Conservation (phyloP, 2,113 vertebrate species). For the Rallus limicola region DNA sequence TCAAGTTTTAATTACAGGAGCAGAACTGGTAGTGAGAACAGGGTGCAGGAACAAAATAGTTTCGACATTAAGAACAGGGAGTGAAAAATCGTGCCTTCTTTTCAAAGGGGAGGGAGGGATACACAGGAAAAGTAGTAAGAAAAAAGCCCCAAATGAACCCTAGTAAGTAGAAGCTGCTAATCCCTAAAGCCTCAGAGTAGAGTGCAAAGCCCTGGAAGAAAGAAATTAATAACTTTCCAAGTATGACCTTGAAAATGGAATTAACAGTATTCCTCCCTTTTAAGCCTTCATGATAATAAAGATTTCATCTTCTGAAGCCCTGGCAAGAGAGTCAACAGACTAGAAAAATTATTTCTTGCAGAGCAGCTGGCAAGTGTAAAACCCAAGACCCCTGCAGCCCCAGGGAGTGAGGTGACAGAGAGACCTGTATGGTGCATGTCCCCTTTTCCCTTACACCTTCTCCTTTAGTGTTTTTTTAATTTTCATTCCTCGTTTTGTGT, state of each 20-base stretch:
- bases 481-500: background rate
- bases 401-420: background rate
- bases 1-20: slow-evolving; percentile 34
- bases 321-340: slow-evolving; percentile 52
- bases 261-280: slow-evolving; percentile 71
- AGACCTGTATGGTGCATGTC: background rate
- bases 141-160: slow-evolving; percentile 34
- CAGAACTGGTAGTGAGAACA: background rate
- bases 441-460: background rate
- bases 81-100: slow-evolving; percentile 10
- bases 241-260: slow-evolving; percentile 77
- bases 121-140: background rate
- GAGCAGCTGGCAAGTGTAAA: background rate
- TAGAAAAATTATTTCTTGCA: slow-evolving; percentile 54
- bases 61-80: slow-evolving; percentile 24
- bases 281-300: slow-evolving; percentile 76
- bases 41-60: background rate
- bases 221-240: slow-evolving; percentile 78
- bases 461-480: background rate
- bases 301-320: slow-evolving; percentile 72
- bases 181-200: slow-evolving; percentile 70
- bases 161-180: slow-evolving; percentile 62
- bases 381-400: background rate
- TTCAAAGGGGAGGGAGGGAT: background rate
- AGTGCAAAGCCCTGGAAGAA: slow-evolving; percentile 65